Evolutionary conservation across 2,113 vertebrate genomes (phyloP).

Genomic region (Pycnonotus jocosus): DNA sequence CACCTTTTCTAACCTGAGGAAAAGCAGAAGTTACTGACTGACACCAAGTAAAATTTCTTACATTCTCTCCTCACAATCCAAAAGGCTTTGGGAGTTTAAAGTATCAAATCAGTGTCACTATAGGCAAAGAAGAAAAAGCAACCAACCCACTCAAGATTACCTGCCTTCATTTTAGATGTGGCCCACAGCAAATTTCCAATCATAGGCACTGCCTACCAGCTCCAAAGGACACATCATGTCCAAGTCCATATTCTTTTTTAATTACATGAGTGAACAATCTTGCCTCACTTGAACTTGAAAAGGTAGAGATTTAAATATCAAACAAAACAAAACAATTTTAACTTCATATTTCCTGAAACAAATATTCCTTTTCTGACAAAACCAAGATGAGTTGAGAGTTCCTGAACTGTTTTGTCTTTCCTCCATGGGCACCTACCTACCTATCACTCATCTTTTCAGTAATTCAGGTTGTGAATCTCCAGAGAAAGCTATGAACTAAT

Average conservation of each 20-base stretch:
- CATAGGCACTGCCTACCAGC: not conserved
- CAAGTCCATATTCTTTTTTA: constrained; percentile 4
- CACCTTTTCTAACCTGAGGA: constrained; percentile 46
- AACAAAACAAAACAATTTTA: not conserved
- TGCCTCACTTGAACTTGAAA: not conserved
- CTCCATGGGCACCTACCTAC: not conserved
- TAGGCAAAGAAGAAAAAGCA: not conserved
- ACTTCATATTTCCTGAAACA: constrained; percentile 21
- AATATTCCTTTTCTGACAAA: constrained; percentile 12
- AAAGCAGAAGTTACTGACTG: constrained; percentile 42
- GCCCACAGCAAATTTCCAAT: constrained; percentile 28
- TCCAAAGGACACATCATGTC: not conserved
- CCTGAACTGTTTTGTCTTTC: not conserved
- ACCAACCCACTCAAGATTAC: not conserved
- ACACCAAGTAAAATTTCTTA: constrained; percentile 48
- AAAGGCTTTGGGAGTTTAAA: constrained; percentile 43
- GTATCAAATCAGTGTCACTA: constrained; percentile 64
- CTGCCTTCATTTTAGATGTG: constrained; percentile 17
- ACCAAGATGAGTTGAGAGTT: not conserved
- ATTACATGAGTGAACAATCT: constrained; percentile 41
- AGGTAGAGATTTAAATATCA: not conserved
- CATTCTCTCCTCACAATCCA: constrained; percentile 9
- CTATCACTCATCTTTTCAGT: not conserved
- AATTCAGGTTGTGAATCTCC: not conserved
- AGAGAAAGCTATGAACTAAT: not conserved